phyloP scores from a whole-genome alignment of 2,888 invertebrate genomes.

The Hirtodrosophila histrioides region DNA sequence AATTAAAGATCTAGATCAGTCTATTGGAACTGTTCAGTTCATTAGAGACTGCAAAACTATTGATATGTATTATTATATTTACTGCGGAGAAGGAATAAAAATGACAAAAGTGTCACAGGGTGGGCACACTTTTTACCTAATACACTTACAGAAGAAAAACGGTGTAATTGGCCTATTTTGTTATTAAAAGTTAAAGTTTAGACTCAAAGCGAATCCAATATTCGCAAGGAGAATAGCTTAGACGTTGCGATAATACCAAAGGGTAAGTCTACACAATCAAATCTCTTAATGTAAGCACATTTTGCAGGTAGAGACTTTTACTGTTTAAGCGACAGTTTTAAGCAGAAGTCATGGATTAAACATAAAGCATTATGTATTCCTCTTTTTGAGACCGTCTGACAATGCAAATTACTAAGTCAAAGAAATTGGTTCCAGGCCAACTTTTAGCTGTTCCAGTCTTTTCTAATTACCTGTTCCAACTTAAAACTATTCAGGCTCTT shows the following conservation, averaged over 20 bases:
- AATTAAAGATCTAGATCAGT: no score
- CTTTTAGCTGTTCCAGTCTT: background rate
- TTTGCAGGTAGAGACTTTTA: background rate
- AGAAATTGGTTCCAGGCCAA: background rate
- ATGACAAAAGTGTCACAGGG: no score
- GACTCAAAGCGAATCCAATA: constrained; percentile 11
- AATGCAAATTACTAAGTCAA: background rate
- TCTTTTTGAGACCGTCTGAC: no score
- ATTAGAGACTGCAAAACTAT: constrained; percentile 1
- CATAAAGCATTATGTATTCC: no score
- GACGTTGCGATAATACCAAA: constrained; percentile 1
- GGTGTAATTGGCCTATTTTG: constrained; percentile 41
- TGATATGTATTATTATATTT: constrained; percentile 10
- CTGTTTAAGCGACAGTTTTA: background rate
- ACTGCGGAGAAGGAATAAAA: background rate
- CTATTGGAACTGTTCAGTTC: no score
- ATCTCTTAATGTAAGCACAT: background rate
- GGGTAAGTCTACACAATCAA: constrained; percentile 17
- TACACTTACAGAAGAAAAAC: constrained; percentile 27
- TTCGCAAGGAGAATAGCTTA: constrained; percentile 5
- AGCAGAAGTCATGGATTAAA: no score
- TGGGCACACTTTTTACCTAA: constrained; percentile 34
- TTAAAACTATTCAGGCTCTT: constrained; percentile 31
- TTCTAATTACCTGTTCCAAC: background rate
- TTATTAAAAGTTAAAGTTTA: constrained; percentile 20